Conservation (phyloP, 2,113 vertebrate genomes). For the Pseudorhombus dupliciocellatus region DNA sequence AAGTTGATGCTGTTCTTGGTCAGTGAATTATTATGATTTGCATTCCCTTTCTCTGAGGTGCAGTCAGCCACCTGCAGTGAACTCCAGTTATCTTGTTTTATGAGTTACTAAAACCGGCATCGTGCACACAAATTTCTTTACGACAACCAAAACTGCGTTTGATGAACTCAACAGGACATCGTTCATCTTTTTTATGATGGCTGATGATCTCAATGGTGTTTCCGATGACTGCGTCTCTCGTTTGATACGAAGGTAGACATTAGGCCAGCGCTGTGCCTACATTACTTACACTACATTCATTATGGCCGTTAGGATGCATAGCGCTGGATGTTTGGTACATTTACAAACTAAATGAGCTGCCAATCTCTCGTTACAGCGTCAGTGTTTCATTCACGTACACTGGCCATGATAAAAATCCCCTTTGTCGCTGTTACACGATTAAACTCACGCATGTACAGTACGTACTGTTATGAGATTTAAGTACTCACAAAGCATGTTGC, state of each 20-base stretch:
- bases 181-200: conserved; percentile 40
- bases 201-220: conserved; percentile 44
- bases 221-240: conserved; percentile 26
- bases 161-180: conserved; percentile 39
- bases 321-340: conserved; percentile 46
- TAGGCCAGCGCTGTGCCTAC: conserved; percentile 21
- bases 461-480: conserved; percentile 43
- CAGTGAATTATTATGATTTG: not conserved
- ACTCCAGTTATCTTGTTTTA: conserved; percentile 52
- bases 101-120: conserved; percentile 39
- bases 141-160: conserved; percentile 40
- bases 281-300: conserved; percentile 49
- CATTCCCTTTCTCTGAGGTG: conserved; percentile 13
- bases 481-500: conserved; percentile 3
- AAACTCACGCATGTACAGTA: conserved; percentile 18
- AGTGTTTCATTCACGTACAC: conserved; percentile 33
- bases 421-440: conserved; percentile 56
- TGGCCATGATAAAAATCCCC: conserved; percentile 25
- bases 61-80: conserved; percentile 29
- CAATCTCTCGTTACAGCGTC: conserved; percentile 50
- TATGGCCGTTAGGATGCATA: conserved; percentile 46
- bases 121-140: conserved; percentile 17
- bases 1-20: not conserved
- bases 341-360: conserved; percentile 55
- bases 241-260: conserved; percentile 23